These are phyloP conservation scores for Smutsia temminckii DNA, from an alignment of 2,797 vertebrate species.

Conservation along the genomic window DNA sequence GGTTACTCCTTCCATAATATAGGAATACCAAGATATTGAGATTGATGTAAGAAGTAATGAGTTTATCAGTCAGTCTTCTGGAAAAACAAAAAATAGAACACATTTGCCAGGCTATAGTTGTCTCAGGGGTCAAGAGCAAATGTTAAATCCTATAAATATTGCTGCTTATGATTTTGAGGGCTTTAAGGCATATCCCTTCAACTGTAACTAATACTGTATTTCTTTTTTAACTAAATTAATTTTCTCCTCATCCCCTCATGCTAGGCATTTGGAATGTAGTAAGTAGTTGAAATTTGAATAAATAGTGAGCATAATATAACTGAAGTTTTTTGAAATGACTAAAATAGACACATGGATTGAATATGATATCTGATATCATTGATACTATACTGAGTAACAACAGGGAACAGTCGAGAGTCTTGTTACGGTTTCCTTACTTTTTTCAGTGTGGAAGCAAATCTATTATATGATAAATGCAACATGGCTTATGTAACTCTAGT, in stretches of 20 bases:
- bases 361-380: not conserved
- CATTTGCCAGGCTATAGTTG: not conserved
- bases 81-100: not conserved
- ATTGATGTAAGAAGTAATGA: not conserved
- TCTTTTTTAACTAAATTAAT: conserved; percentile 22
- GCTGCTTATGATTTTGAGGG: not conserved
- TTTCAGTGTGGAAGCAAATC: conserved; percentile 29
- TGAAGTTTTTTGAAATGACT: not conserved
- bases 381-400: not conserved
- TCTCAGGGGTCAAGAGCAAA: not conserved
- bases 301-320: not conserved
- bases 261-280: conserved; percentile 26
- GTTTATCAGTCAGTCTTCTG: not conserved
- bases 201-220: not conserved
- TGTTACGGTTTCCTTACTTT: conserved; percentile 19
- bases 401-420: not conserved
- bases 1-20: not conserved
- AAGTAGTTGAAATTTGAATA: conserved; percentile 3
- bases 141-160: not conserved
- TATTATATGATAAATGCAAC: not conserved
- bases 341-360: not conserved
- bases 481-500: not conserved
- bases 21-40: not conserved
- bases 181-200: not conserved
- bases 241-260: not conserved